phyloP scores from a whole-genome alignment of 2,113 vertebrate species.

The Benitochromis conjunctus region DNA sequence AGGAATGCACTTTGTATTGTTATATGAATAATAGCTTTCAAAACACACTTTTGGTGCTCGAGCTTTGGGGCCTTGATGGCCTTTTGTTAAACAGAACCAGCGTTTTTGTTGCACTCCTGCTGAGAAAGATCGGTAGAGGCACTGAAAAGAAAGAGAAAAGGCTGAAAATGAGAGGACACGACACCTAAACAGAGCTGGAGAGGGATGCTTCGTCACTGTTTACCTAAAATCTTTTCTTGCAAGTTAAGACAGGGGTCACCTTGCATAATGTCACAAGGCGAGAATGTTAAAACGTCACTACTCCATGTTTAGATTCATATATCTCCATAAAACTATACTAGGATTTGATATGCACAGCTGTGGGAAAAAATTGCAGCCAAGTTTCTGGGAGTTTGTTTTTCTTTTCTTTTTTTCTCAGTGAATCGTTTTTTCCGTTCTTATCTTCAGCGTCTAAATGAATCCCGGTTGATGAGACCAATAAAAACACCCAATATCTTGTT shows the following conservation, averaged over 20 bases:
- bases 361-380: background rate
- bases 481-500: constrained; percentile 29
- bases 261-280: background rate
- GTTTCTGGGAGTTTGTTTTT: constrained; percentile 11
- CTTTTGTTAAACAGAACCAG: background rate
- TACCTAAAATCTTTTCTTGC: background rate
- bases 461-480: constrained; percentile 11
- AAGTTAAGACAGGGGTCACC: background rate
- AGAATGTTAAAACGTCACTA: constrained; percentile 22
- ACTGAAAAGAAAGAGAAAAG: background rate
- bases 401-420: background rate
- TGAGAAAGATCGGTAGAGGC: background rate
- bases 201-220: background rate
- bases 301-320: constrained; percentile 8
- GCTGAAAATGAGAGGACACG: background rate
- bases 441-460: constrained; percentile 14
- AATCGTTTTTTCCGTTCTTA: constrained; percentile 13
- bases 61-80: background rate
- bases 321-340: constrained; percentile 4
- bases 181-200: background rate
- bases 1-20: constrained; percentile 43
- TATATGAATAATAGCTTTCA: background rate
- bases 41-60: background rate
- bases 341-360: background rate
- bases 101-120: background rate